Percentiles rank a stretch among this genome's conserved stretches.
Evolutionary conservation across 2,888 invertebrate genomes (phyloP).

Genomic region (Oxytorus armatus): DNA sequence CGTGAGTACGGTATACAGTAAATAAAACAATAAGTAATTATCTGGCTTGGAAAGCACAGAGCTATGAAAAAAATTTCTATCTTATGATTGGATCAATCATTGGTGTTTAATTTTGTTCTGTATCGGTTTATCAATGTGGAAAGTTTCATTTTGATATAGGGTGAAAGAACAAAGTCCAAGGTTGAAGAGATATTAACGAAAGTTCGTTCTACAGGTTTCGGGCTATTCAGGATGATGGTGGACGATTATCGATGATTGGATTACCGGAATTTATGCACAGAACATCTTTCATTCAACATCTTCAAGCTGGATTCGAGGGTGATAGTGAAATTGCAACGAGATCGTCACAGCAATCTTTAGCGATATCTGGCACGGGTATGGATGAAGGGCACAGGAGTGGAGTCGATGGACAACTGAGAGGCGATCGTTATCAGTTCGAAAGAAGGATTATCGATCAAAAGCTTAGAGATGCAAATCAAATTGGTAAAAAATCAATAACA

Average conservation of each 20-base stretch:
- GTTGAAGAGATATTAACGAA: too few relatives aligned
- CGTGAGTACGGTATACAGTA: conserved; percentile 72
- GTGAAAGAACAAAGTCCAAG: too few relatives aligned
- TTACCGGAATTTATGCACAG: conserved; percentile 41
- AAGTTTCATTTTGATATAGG: too few relatives aligned
- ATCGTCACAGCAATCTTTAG: conserved; percentile 52
- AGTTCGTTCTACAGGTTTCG: conserved; percentile 30
- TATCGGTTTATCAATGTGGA: background rate
- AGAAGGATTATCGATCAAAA: conserved; percentile 55
- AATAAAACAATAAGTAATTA: background rate
- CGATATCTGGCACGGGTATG: conserved; percentile 24
- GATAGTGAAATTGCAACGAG: conserved; percentile 33
- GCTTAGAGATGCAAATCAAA: conserved; percentile 55
- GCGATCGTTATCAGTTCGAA: conserved; percentile 40
- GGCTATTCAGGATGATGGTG: conserved; percentile 24
- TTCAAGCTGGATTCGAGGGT: conserved; percentile 49
- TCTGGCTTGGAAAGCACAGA: background rate
- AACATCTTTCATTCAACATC: conserved; percentile 42
- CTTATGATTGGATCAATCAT: too few relatives aligned
- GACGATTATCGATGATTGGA: conserved; percentile 43
- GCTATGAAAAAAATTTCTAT: too few relatives aligned
- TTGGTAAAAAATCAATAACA: conserved; percentile 45
- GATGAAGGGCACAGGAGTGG: conserved; percentile 20
- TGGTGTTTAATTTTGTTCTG: background rate
- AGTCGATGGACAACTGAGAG: conserved; percentile 3